Conservation (phyloP, 2,113 vertebrate genomes). For the Campylomormyrus tamandua region DNA sequence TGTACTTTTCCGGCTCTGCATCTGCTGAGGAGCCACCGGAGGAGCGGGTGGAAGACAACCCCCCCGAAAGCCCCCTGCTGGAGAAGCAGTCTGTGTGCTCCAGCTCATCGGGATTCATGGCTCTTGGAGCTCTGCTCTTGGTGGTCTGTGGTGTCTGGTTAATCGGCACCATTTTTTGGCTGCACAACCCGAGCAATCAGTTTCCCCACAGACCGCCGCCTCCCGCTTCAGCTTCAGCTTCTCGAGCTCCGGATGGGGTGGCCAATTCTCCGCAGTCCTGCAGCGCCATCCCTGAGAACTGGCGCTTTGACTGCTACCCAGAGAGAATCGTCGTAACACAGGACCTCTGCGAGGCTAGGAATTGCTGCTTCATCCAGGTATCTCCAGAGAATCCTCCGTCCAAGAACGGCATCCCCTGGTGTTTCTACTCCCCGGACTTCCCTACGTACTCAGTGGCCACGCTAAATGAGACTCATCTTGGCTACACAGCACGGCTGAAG, state of each 20-base stretch:
- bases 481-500: constrained; percentile 59
- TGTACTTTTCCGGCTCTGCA: constrained; percentile 34
- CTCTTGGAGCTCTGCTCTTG: constrained; percentile 53
- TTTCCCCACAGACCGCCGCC: constrained; percentile 35
- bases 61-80: constrained; percentile 40
- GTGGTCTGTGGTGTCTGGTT: constrained; percentile 56
- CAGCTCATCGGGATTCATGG: constrained; percentile 44
- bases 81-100: constrained; percentile 48
- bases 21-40: constrained; percentile 29
- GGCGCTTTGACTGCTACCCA: constrained; percentile 79
- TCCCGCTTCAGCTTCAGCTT: constrained; percentile 26
- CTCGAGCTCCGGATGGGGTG: not conserved
- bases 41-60: constrained; percentile 40
- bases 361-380: constrained; percentile 69
- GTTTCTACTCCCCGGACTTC: constrained; percentile 73
- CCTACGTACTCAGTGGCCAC: constrained; percentile 67
- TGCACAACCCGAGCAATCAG: constrained; percentile 38
- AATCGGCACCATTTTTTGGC: constrained; percentile 58
- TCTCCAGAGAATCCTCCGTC: fast-evolving
- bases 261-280: constrained; percentile 39
- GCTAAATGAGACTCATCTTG: constrained; percentile 53
- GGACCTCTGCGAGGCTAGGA: constrained; percentile 69
- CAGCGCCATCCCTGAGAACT: constrained; percentile 46
- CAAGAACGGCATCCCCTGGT: constrained; percentile 68
- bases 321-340: constrained; percentile 69